Conservation (phyloP, 2,113 vertebrate genomes). For the western clawed frog (Xenopus tropicalis) region DNA sequence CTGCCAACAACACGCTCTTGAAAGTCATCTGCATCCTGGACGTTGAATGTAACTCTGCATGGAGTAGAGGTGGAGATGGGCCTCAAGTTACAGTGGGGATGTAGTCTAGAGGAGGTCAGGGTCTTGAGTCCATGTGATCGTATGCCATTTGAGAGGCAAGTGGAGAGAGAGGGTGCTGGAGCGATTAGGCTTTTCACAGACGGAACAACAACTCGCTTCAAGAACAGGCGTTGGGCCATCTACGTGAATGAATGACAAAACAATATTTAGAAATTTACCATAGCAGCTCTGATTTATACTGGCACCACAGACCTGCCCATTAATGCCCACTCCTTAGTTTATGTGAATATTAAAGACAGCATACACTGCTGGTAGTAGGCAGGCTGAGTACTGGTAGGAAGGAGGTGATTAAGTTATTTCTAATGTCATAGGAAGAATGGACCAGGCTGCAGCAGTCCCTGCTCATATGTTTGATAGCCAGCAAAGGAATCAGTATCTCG, state of each 20-base stretch:
- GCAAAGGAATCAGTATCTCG: too few species aligned
- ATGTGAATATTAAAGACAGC: too few species aligned
- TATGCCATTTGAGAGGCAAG: conserved; percentile 41
- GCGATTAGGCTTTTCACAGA: conserved; percentile 30
- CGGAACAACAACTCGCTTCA: conserved; percentile 64
- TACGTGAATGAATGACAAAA: conserved; percentile 49
- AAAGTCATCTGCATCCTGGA: conserved; percentile 91
- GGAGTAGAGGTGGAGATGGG: conserved; percentile 49
- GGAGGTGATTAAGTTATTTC: too few species aligned
- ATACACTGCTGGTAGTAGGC: too few species aligned
- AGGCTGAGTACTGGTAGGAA: too few species aligned
- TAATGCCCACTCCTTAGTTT: too few species aligned
- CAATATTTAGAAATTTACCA: too few species aligned
- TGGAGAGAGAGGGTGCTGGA: conserved; percentile 23
- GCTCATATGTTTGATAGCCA: too few species aligned
- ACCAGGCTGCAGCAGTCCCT: too few species aligned
- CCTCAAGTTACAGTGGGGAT: conserved; percentile 25
- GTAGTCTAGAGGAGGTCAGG: conserved; percentile 36
- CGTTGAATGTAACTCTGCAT: conserved; percentile 74
- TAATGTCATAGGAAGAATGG: too few species aligned
- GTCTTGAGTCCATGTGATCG: conserved; percentile 31
- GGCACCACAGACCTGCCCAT: too few species aligned
- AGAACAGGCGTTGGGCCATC: conserved; percentile 85
- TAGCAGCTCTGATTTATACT: too few species aligned
- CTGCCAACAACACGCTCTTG: conserved; percentile 89